A percentile compares a stretch with the other conserved stretches of the same genome.
Evolutionary conservation across 2,113 vertebrate species (phyloP).

Genomic region (Sapayoa aenigma): DNA sequence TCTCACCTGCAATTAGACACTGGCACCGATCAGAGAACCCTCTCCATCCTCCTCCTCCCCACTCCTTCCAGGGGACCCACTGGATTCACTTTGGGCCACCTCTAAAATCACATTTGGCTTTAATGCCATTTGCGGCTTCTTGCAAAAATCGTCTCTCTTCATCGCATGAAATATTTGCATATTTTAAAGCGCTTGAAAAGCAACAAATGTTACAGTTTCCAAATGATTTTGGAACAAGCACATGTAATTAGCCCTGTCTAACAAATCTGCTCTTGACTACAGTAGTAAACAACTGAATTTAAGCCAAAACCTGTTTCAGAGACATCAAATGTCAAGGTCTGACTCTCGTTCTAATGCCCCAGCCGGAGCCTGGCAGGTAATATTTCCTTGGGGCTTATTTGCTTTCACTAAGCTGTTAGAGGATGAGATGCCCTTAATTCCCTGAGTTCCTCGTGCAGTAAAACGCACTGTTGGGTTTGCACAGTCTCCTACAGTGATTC

Average conservation of each 20-base stretch:
- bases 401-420: neutral
- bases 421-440: neutral
- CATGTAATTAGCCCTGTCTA: conserved; percentile 54
- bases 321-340: conserved; percentile 44
- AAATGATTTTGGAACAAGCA: conserved; percentile 58
- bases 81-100: neutral
- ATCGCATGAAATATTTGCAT: conserved; percentile 48
- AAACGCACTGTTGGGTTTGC: fast-evolving
- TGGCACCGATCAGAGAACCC: fast-evolving
- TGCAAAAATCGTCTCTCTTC: conserved; percentile 16
- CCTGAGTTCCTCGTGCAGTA: fast-evolving
- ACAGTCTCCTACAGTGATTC: fast-evolving
- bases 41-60: neutral
- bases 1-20: neutral
- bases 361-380: neutral
- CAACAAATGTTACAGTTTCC: conserved; percentile 56
- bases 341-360: neutral
- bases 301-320: conserved; percentile 45
- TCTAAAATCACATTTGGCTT: neutral
- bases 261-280: conserved; percentile 53
- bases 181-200: conserved; percentile 50
- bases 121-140: neutral
- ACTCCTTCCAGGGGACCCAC: neutral
- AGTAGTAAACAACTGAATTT: conserved; percentile 53
- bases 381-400: neutral